Evolutionary conservation across 2,888 invertebrate species (phyloP), one percentile per base, ranked within the genome.

Genomic region (Synergus itoensis): DNA sequence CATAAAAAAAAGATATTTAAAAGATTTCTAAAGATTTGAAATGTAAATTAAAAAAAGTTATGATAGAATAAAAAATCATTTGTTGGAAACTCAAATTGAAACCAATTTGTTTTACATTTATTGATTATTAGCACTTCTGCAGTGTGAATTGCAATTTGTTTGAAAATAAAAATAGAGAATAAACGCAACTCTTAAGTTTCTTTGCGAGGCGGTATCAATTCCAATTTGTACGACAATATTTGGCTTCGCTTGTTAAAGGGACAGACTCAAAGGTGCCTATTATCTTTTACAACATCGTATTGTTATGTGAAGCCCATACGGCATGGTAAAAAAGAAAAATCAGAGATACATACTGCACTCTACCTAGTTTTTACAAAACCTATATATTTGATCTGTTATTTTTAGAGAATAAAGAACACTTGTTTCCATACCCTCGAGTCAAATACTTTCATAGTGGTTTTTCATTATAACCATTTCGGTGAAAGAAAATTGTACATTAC

Each of bases 271-370:
- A 73, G 73, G 53, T 53, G n/a, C 69, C n/a, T 73, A 53, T 40
- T 73, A 73, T 40, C 53, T 73, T 57, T 73, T 73, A 73, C 53
- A 73, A 73, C 73, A 73, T 53, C 36, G n/a, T 73, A 73, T 53
- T 73, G 53, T 73, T 53, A 48, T 73, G 11, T n/a, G 53, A 4
- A 8, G 11, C 40, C 0, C 9, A n/a, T 4, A 12, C 36, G 11
- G 36, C 36, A 36, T 36, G 73, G 36, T 14, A 14, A 48, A 64
- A 65, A 65, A 18, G n/a, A 41, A 65, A 40, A 18, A 65, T 8
- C 41, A 43, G 62, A 28, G 62, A 62, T 62, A 28, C 11, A 65
- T 36, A 0, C 7, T 36, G 65, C 18, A 4, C 40, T 65, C 41
- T 12, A 40, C 11, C n/a, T 43, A 18, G 36, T 65, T 65, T n/a